Evolutionary conservation across 2,797 vertebrate genomes (phyloP), one percentile per base, ranked within the genome.

Genomic region (Pipistrellus kuhlii): DNA sequence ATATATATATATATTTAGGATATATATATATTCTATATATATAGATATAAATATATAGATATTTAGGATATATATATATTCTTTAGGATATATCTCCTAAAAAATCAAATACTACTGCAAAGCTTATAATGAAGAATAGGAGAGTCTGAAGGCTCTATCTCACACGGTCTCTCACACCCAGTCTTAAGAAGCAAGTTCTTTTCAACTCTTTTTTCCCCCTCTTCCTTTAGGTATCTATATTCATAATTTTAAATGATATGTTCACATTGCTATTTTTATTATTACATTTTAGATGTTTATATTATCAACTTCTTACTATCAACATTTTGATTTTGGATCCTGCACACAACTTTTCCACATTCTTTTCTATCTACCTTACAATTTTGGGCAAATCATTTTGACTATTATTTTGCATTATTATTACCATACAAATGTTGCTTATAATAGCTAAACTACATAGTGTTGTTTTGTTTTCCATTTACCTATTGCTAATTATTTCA

Each of bases 401-500:
- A 46, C 21, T 20, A 55, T 82, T 88, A 38, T 93, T 93, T 94
- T 81, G 46, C 9, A 48, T 64, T 80, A 55, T 59, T 86, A 59
- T 72, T 51, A 68, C 27, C 48, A 27, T 69, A 11, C 4, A 93
- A 80, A 85, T 92, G 80, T 76, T 91, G 38, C 66, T 85, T 44
- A 55, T 84, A 59, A 66, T 84, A 66, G 71, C 30, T 85, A 87
- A 51, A 35, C 48, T 35, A 81, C 35, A 72, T 15, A 51, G 23
- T 57, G 20, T 88, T 73, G 23, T 38, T 38, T 89, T 93, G 27
- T 44, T 38, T 89, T 93, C 23, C 59, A 8, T 86, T 95, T 91
- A 46, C 27, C 17, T 92, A n/a, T 87, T 90, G 82, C 46, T 46
- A 88, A 62, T 85, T 92, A 2, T 93, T 83, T 85, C 27, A 21